These are phyloP conservation scores for Urechis unicinctus DNA, from an alignment of 2,888 invertebrate species.

Conservation along the genomic window DNA sequence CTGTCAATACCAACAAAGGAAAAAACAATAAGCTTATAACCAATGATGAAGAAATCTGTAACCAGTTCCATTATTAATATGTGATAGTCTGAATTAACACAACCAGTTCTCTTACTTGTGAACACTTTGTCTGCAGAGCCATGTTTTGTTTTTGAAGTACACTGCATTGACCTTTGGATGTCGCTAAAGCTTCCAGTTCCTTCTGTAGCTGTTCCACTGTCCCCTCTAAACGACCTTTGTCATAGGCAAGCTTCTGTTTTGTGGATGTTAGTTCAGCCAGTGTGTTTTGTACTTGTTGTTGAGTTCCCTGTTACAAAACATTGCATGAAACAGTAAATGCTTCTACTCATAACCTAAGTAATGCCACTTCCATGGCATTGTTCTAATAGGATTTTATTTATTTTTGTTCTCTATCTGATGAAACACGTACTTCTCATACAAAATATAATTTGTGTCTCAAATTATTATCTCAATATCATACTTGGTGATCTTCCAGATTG, in stretches of 20 bases:
- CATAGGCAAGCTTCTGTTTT: conserved; percentile 45
- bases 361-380: too few species aligned
- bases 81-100: too few species aligned
- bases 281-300: conserved; percentile 34
- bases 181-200: conserved; percentile 74
- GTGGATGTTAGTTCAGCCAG: conserved; percentile 43
- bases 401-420: too few species aligned
- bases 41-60: not conserved
- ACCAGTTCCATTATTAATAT: not conserved
- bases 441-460: too few species aligned
- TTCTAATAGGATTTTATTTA: too few species aligned
- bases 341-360: too few species aligned
- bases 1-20: too few species aligned
- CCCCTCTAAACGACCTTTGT: conserved; percentile 51
- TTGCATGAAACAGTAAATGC: not conserved
- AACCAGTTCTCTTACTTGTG: conserved; percentile 24
- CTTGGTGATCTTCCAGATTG: not conserved
- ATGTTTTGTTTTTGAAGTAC: conserved; percentile 28
- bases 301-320: conserved; percentile 22
- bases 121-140: conserved; percentile 31
- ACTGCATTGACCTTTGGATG: conserved; percentile 37
- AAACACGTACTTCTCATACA: too few species aligned
- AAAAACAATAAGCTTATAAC: too few species aligned
- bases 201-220: conserved; percentile 72
- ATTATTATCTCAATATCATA: too few species aligned